Evolutionary conservation across 2,888 invertebrate species (phyloP).

Genomic region (Drosophila lacicola): DNA sequence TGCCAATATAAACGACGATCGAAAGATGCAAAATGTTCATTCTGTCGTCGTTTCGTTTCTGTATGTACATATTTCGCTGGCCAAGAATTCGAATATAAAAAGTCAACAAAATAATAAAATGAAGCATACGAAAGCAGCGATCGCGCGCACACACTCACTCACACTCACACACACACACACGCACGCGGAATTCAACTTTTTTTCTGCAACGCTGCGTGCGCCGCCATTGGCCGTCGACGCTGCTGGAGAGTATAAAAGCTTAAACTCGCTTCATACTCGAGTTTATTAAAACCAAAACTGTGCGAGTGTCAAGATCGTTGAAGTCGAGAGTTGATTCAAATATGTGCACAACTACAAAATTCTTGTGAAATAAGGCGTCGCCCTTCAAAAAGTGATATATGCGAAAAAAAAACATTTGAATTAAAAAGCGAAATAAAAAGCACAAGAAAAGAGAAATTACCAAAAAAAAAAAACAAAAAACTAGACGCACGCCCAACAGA

Average conservation of each 20-base stretch:
- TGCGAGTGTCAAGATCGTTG: conserved; percentile 84
- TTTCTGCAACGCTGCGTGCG: conserved; percentile 78
- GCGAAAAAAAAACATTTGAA: conserved; percentile 17
- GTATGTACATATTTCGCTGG: conserved; percentile 57
- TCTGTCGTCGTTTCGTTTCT: conserved; percentile 66
- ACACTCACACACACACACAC: conserved; percentile 27
- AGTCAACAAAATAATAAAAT: conserved; percentile 78
- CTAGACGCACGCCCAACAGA: conserved; percentile 30
- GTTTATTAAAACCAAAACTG: conserved; percentile 85
- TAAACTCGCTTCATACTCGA: conserved; percentile 84
- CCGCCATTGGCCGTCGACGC: conserved; percentile 62
- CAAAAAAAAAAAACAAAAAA: conserved; percentile 20
- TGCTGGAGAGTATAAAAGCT: conserved; percentile 84
- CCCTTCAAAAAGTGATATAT: conserved; percentile 28
- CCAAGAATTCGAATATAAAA: conserved; percentile 71
- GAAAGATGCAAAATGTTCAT: conserved; percentile 81
- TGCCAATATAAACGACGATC: conserved; percentile 77
- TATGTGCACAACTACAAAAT: conserved; percentile 19
- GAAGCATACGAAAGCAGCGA: conserved; percentile 75
- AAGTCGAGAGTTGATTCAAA: conserved; percentile 26
- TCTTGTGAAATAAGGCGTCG: conserved; percentile 29
- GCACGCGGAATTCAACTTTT: conserved; percentile 51
- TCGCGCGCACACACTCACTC: conserved; percentile 38
- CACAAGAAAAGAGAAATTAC: conserved; percentile 41
- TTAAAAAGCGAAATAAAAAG: conserved; percentile 26